Evolutionary conservation across 2,888 invertebrate species (phyloP).

Genomic region (Sicus ferrugineus): DNA sequence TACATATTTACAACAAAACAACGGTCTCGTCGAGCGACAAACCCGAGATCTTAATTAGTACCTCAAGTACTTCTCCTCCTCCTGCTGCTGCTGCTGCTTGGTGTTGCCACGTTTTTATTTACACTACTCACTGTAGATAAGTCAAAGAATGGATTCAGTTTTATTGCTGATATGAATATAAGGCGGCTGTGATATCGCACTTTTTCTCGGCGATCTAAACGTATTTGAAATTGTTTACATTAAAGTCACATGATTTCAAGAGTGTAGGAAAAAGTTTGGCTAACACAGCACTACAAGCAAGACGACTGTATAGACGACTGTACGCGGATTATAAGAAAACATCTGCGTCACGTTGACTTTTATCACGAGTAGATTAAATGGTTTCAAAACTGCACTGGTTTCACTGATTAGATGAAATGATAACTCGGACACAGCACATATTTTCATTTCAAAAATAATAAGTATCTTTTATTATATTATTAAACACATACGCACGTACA

Average conservation of each 20-base stretch:
- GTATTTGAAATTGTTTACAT: background rate
- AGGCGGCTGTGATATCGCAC: too few species aligned
- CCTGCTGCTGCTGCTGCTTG: background rate
- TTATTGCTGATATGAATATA: too few species aligned
- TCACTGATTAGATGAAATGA: too few species aligned
- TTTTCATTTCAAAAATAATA: background rate
- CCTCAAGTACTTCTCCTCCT: background rate
- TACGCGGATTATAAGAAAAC: background rate
- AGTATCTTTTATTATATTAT: background rate
- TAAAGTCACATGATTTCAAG: background rate
- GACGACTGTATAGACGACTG: too few species aligned
- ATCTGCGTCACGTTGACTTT: background rate
- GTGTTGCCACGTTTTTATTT: background rate
- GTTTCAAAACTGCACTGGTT: too few species aligned
- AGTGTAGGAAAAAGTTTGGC: background rate
- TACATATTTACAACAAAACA: conserved; percentile 49
- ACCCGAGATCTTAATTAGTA: conserved; percentile 61
- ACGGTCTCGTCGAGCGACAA: conserved; percentile 63
- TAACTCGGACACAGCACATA: too few species aligned
- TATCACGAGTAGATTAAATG: background rate
- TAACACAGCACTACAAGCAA: background rate
- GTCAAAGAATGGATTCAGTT: too few species aligned
- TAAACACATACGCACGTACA: background rate
- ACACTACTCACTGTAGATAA: too few species aligned
- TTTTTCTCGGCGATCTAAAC: background rate